Conservation (phyloP, 64 coral and sea anemone genomes). For the Montipora foliosa region DNA sequence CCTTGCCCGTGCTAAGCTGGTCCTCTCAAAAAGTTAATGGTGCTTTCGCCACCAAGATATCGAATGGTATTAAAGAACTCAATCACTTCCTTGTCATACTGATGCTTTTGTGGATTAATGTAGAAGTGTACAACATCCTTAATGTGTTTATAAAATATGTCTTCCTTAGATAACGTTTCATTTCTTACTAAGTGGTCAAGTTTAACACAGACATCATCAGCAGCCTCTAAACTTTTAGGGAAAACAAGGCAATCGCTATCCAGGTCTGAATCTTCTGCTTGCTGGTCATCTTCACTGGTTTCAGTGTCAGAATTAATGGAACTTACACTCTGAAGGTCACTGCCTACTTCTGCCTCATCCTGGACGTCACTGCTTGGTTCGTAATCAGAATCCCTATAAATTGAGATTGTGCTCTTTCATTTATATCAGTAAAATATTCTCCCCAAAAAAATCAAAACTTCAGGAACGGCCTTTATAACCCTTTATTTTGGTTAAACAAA, state of each 20-base stretch:
- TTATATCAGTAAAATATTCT: constrained; percentile 24
- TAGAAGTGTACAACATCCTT: constrained; percentile 49
- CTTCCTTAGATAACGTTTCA: constrained; percentile 53
- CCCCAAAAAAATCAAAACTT: constrained; percentile 10
- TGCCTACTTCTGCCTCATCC: constrained; percentile 14
- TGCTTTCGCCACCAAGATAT: constrained; percentile 79
- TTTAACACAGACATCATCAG: constrained; percentile 76
- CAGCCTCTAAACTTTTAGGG: constrained; percentile 66
- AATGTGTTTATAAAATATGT: constrained; percentile 82
- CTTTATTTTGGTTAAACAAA: constrained; percentile 30
- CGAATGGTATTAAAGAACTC: constrained; percentile 75
- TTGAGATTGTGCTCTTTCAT: constrained; percentile 24
- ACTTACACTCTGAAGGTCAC: constrained; percentile 59
- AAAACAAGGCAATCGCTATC: constrained; percentile 66
- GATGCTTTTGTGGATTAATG: constrained; percentile 38
- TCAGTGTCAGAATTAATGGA: constrained; percentile 39
- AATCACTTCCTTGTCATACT: constrained; percentile 68
- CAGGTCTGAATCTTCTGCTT: constrained; percentile 68
- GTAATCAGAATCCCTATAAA: constrained; percentile 62
- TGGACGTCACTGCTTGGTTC: constrained; percentile 55
- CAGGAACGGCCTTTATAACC: background rate
- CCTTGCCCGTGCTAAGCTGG: constrained; percentile 69
- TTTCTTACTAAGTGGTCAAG: constrained; percentile 64
- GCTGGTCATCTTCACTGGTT: constrained; percentile 47
- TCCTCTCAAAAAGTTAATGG: constrained; percentile 71